Percentiles rank a stretch among this genome's conserved stretches.
Evolutionary conservation across 2,888 invertebrate species (phyloP).

Genomic region (Amphipoea oculea): DNA sequence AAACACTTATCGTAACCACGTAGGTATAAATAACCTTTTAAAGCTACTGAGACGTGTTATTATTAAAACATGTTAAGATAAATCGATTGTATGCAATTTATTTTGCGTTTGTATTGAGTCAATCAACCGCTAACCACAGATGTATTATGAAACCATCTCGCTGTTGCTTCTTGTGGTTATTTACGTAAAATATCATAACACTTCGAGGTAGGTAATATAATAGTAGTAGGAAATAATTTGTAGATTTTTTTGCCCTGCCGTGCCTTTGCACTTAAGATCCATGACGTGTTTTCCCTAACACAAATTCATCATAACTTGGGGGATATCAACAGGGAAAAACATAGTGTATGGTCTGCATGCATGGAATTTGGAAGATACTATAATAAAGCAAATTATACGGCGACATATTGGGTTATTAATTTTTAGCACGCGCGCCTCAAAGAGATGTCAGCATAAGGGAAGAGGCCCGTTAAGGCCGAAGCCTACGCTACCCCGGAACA

Average conservation of each 20-base stretch:
- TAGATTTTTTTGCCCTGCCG: not conserved
- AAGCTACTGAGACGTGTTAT: slow-evolving; percentile 17
- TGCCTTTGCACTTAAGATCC: not conserved
- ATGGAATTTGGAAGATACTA: not conserved
- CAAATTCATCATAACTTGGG: slow-evolving; percentile 6
- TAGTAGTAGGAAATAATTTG: not conserved
- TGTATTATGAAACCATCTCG: slow-evolving; percentile 40
- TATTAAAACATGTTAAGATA: slow-evolving; percentile 22
- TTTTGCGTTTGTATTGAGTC: slow-evolving; percentile 22
- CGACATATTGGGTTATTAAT: not conserved
- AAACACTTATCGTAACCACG: slow-evolving; percentile 19
- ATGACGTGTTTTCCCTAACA: slow-evolving; percentile 11
- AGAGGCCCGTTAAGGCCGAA: no score
- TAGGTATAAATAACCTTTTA: slow-evolving; percentile 14
- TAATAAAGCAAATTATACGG: not conserved
- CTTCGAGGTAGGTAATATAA: slow-evolving; percentile 2
- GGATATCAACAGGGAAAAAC: slow-evolving; percentile 20
- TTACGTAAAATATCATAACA: slow-evolving; percentile 48
- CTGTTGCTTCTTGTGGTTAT: slow-evolving; percentile 52
- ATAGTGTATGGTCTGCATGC: not conserved
- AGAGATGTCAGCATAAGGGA: no score
- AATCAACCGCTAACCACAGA: slow-evolving; percentile 52
- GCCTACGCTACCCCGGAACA: no score
- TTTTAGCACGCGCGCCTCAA: not conserved
- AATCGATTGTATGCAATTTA: slow-evolving; percentile 28